Evolutionary conservation across 2,113 vertebrate species (phyloP).

Genomic region (Australoheros scitulus): DNA sequence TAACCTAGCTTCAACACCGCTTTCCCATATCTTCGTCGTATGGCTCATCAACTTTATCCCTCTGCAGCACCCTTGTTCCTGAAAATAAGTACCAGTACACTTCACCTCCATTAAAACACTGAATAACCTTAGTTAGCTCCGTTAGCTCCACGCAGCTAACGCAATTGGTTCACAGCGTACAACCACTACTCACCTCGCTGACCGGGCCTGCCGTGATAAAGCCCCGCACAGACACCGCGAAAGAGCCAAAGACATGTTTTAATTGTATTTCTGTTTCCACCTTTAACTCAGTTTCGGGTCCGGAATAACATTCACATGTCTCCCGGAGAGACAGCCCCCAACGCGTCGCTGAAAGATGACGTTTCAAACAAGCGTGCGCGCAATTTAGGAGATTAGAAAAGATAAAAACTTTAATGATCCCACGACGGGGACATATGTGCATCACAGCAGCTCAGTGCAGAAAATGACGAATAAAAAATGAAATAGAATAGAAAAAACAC

Average conservation of each 20-base stretch:
- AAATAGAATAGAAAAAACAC: no score
- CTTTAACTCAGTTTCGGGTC: background rate
- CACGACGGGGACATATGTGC: no score
- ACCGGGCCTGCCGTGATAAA: constrained; percentile 43
- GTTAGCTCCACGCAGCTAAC: background rate
- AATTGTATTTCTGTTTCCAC: background rate
- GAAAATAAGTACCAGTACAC: background rate
- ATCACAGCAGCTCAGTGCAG: no score
- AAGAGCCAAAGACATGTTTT: constrained; percentile 59
- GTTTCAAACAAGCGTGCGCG: background rate
- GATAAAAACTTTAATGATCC: no score
- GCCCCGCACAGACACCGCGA: constrained; percentile 43
- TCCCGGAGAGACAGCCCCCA: background rate
- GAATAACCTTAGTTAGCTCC: constrained; percentile 35
- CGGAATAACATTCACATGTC: constrained; percentile 1
- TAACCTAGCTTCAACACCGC: no score
- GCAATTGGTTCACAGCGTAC: background rate
- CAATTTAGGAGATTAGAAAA: background rate
- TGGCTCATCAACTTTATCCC: no score
- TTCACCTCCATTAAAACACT: background rate
- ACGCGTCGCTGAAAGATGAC: constrained; percentile 57
- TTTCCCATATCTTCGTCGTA: no score
- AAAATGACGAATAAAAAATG: no score
- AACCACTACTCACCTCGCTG: constrained; percentile 58
- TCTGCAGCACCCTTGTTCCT: no score